A percentile compares a stretch with the other conserved stretches of the same genome.
phyloP scores from a whole-genome alignment of 2,888 invertebrate genomes.

The Marronus borbonicus region DNA sequence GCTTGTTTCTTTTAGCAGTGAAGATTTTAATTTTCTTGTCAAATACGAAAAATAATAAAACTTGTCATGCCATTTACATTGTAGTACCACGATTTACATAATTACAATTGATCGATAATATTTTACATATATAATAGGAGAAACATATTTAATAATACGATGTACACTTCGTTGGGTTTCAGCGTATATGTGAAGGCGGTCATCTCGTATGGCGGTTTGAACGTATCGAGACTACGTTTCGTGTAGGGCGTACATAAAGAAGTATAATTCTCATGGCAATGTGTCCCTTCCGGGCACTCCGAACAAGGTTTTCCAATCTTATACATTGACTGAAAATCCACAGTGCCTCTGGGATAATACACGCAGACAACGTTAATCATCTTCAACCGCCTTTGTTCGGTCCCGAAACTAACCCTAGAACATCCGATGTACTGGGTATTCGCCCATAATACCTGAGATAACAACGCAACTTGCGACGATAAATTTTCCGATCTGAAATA shows the following conservation, averaged over 20 bases:
- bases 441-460: conserved; percentile 51
- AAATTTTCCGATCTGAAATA: conserved; percentile 30
- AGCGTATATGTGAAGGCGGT: neutral
- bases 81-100: too few relatives aligned
- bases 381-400: conserved; percentile 28
- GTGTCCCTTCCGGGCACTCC: conserved; percentile 39
- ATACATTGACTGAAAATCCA: conserved; percentile 46
- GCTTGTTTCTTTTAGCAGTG: too few relatives aligned
- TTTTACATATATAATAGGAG: neutral
- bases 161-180: neutral
- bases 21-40: too few relatives aligned
- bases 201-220: conserved; percentile 44
- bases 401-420: conserved; percentile 46
- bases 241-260: conserved; percentile 44
- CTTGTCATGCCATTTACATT: too few relatives aligned
- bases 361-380: conserved; percentile 50
- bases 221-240: conserved; percentile 40
- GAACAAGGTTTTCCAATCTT: conserved; percentile 48
- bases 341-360: conserved; percentile 50
- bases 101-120: too few relatives aligned
- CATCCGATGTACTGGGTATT: conserved; percentile 51
- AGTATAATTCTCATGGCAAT: conserved; percentile 45
- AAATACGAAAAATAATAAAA: too few relatives aligned
- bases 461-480: neutral
- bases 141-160: neutral